Evolutionary conservation across 1,140 invertebrate genomes (phyloP), one percentile per base, ranked within the genome.

Genomic region (Meloidogyne hapla): DNA sequence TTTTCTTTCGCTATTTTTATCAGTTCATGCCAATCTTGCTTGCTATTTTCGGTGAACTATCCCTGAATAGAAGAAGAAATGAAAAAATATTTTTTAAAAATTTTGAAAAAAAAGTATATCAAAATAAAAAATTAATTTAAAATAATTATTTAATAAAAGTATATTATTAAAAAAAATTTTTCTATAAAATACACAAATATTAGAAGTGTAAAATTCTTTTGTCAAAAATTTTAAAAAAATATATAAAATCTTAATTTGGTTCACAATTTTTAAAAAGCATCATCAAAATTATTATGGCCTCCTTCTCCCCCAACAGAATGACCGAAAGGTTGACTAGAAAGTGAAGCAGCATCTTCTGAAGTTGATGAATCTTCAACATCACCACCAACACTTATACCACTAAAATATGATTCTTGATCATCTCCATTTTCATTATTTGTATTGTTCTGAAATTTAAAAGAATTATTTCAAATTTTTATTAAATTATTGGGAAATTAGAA

Each of bases 151-250:
- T 4, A 4, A 38, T 38, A 38, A 38, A 38, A 38, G 9, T 38
- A 4, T 38, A 4, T 38, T 38, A 38, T 38, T 9, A 38, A 38
- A 4, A 38, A 42, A 42, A 42, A 42, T 33, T 33, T 33, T 33
- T 42, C 40, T 56, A 56, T n/a, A 56, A 56, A 56, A 56, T 56
- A 56, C n/a, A 48, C 45, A 48, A 48, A 48, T 56, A 56, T 56
- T 56, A 56, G 48, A 33, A 33, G 33, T 33, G 33, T 56, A 56
- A 56, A n/a, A 15, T n/a, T 18, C 15, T 18, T 48, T 48, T 48
- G 13, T 15, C 15, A 48, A 48, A 48, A 48, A 18, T 18, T 48
- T 48, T 15, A 18, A 6, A 6, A 6, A 33, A 33, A 33, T 33
- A 33, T 33, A 33, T 33, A 33, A 4, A 6, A 10, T 48, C 3